phyloP scores from a whole-genome alignment of 1,140 invertebrate species.

The Phortica variegata region DNA sequence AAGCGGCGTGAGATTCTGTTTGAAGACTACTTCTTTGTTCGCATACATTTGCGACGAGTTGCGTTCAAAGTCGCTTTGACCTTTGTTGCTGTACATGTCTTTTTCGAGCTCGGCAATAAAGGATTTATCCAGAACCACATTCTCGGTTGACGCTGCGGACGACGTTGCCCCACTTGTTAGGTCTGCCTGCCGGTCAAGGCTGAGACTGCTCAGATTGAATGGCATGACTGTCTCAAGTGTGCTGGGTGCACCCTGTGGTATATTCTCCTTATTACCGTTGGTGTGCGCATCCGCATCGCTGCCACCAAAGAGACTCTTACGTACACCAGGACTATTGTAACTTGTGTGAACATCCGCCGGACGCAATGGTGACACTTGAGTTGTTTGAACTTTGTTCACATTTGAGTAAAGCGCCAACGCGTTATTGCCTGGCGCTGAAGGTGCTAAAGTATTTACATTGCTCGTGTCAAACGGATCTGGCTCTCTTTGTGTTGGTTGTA shows the following conservation, averaged over 20 bases:
- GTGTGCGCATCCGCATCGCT: slow-evolving; percentile 4
- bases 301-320: slow-evolving; percentile 35
- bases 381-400: slow-evolving; percentile 11
- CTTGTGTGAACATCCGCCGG: neutral
- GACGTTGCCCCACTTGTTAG: slow-evolving; percentile 3
- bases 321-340: slow-evolving; percentile 32
- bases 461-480: slow-evolving; percentile 67
- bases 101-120: slow-evolving; percentile 67
- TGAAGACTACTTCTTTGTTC: slow-evolving; percentile 42
- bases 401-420: slow-evolving; percentile 36
- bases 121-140: slow-evolving; percentile 58
- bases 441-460: too few species aligned
- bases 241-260: slow-evolving; percentile 19
- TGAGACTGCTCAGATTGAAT: slow-evolving; percentile 34
- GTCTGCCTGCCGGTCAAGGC: slow-evolving; percentile 21
- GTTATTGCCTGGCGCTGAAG: slow-evolving; percentile 10
- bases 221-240: slow-evolving; percentile 39
- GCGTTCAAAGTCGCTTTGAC: slow-evolving; percentile 44
- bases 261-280: slow-evolving; percentile 44
- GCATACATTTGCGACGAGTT: slow-evolving; percentile 60
- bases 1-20: slow-evolving; percentile 47
- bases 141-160: slow-evolving; percentile 11
- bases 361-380: neutral
- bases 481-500: slow-evolving; percentile 7
- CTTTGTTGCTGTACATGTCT: slow-evolving; percentile 57